These are phyloP conservation scores for Parazoanthus atlanticus DNA, from an alignment of 92 coral and sea anemone species.

Conservation along the genomic window DNA sequence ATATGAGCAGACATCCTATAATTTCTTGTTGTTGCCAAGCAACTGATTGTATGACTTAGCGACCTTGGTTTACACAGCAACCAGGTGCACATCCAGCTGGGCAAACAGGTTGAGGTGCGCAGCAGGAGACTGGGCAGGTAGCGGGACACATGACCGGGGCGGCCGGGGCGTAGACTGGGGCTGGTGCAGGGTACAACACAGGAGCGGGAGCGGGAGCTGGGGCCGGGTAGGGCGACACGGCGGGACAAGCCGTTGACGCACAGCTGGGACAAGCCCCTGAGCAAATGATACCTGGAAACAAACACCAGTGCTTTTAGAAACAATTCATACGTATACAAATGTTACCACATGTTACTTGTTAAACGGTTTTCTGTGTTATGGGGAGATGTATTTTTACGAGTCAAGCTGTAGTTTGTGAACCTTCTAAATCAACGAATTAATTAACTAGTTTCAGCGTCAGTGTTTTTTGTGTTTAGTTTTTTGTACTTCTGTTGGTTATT, in stretches of 20 bases:
- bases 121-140: constrained; percentile 19
- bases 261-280: constrained; percentile 22
- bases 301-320: background rate
- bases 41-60: background rate
- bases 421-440: no score
- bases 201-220: constrained; percentile 24
- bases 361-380: no score
- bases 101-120: constrained; percentile 26
- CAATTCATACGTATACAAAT: no score
- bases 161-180: constrained; percentile 41
- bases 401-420: no score
- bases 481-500: no score
- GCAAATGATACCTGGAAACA: constrained; percentile 21
- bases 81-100: constrained; percentile 3
- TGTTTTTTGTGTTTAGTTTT: no score
- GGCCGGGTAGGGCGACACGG: constrained; percentile 12
- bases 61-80: constrained; percentile 36
- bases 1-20: background rate
- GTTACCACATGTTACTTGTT: no score
- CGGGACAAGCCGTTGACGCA: constrained; percentile 13
- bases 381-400: no score
- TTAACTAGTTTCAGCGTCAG: no score
- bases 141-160: constrained; percentile 11
- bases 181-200: constrained; percentile 32
- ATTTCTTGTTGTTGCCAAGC: constrained; percentile 31